Evolutionary conservation across 2,797 vertebrate species (phyloP).

Genomic region (Spondyliosoma cantharus): DNA sequence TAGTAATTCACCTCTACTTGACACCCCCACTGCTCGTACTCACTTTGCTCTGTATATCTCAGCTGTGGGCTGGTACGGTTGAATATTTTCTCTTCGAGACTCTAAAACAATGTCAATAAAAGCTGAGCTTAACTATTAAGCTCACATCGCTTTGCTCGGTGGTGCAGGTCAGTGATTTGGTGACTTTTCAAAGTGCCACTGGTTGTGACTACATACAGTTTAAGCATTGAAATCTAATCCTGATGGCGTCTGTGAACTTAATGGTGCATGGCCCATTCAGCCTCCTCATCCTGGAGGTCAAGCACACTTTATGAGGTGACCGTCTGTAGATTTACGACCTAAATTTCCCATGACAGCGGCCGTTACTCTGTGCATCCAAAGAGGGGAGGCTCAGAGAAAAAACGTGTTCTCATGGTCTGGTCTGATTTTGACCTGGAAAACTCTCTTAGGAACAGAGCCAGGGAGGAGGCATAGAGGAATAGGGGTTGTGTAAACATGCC

Average conservation of each 20-base stretch:
- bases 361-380: slow-evolving; percentile 56
- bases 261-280: slow-evolving; percentile 77
- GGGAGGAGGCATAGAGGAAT: slow-evolving; percentile 54
- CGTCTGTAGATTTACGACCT: slow-evolving; percentile 70
- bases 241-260: slow-evolving; percentile 73
- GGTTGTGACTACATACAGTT: slow-evolving; percentile 48
- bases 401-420: slow-evolving; percentile 36
- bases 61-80: background rate
- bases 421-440: slow-evolving; percentile 55
- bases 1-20: slow-evolving; percentile 29
- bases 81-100: slow-evolving; percentile 23
- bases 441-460: slow-evolving; percentile 52
- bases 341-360: slow-evolving; percentile 61
- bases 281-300: slow-evolving; percentile 75
- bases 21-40: slow-evolving; percentile 32
- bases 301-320: slow-evolving; percentile 79
- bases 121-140: slow-evolving; percentile 35
- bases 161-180: slow-evolving; percentile 40
- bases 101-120: slow-evolving; percentile 55
- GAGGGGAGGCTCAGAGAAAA: slow-evolving; percentile 27
- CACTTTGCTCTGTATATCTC: slow-evolving; percentile 9
- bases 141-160: slow-evolving; percentile 20
- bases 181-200: slow-evolving; percentile 37
- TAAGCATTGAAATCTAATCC: slow-evolving; percentile 70
- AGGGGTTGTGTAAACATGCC: slow-evolving; percentile 71